Base-by-base conservation (phyloP, 2,113 vertebrate species). In the Mesoclemmys tuberculata region DNA sequence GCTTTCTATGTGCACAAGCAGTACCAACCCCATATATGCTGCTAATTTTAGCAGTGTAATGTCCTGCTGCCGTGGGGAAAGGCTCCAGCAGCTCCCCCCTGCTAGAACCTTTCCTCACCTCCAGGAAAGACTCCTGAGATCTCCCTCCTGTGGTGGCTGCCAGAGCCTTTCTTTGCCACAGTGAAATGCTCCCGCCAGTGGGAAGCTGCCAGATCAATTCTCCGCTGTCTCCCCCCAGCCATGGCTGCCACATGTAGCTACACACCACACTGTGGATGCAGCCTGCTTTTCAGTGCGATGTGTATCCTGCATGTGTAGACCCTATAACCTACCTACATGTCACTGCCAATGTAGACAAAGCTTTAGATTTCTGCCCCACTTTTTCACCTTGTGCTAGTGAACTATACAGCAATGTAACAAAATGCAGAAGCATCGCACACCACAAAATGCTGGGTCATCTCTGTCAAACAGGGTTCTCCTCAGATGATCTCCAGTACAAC, bases 371-470 rank as follows among this genome's bases (percentile, higher is more conserved):
- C 46, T 74, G 86, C 54, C 21, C 5, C 58, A 19, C 55, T 74
- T 21, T 35, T 29, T 71, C 77, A 88, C 6, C 6, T 16, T 18
- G 2, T 0, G 4, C 68, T 56, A 2, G 26, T 46, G 44, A 77
- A 8, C 29, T 5, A 0, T 1, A 0, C 0, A 6, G n/a, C 54
- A 82, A 52, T 1, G 0, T 13, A 6, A 16, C 0, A 0, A 44
- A 44, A 26, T 75, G 82, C 44, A 27, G 75, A 38, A 2, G 2
- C 3, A 1, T 4, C 5, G 21, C 0, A 1, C 61, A 31, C 9
- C 5, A 0, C 3, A 19, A 68, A 10, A 85, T 56, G 1, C 1
- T 0, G 44, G 68, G 11, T 31, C 16, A 0, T 29, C 49, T 54
- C 68, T 89, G 55, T 13, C 35, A 16, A n/a, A 75, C 41, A 44